Percentiles rank a stretch among this genome's conserved stretches.
phyloP scores from a whole-genome alignment of 2,888 invertebrate genomes.

The Diadegma fenestrale region DNA sequence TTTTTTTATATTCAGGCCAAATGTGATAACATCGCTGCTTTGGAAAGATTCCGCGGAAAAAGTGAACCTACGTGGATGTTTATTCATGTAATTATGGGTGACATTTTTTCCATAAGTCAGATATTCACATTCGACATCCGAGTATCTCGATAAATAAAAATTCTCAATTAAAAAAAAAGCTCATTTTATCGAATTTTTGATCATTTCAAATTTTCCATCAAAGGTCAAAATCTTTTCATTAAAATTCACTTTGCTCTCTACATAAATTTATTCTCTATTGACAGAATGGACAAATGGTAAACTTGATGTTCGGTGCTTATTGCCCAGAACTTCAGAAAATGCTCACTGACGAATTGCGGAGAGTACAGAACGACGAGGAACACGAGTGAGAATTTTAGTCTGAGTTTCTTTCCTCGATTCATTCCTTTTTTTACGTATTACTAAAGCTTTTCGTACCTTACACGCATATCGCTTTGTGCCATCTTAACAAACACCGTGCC shows the following conservation, averaged over 20 bases:
- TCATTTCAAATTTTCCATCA: neutral
- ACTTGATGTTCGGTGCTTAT: conserved; percentile 94
- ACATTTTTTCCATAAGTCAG: neutral
- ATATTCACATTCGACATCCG: neutral
- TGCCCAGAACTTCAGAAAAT: conserved; percentile 91
- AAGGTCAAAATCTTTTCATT: neutral
- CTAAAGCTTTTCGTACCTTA: neutral
- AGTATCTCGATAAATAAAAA: neutral
- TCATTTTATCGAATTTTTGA: neutral
- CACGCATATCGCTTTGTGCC: no score
- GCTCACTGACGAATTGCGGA: conserved; percentile 88
- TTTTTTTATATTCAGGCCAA: conserved; percentile 75
- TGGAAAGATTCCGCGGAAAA: conserved; percentile 92
- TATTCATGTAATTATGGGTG: conserved; percentile 83
- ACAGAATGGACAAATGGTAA: conserved; percentile 92
- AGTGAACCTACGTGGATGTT: conserved; percentile 98
- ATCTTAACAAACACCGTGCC: no score
- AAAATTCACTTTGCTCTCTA: neutral
- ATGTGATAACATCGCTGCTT: conserved; percentile 90
- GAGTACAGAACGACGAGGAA: conserved; percentile 77
- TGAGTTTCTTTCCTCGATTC: neutral
- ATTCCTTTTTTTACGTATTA: neutral
- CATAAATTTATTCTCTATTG: neutral
- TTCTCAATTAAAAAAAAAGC: no score
- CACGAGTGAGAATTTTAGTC: conserved; percentile 76